Percentiles rank a stretch among this genome's conserved stretches.
Conservation (phyloP, 35 echinoderm and acorn worm genomes). For the Chiridota heheva region DNA sequence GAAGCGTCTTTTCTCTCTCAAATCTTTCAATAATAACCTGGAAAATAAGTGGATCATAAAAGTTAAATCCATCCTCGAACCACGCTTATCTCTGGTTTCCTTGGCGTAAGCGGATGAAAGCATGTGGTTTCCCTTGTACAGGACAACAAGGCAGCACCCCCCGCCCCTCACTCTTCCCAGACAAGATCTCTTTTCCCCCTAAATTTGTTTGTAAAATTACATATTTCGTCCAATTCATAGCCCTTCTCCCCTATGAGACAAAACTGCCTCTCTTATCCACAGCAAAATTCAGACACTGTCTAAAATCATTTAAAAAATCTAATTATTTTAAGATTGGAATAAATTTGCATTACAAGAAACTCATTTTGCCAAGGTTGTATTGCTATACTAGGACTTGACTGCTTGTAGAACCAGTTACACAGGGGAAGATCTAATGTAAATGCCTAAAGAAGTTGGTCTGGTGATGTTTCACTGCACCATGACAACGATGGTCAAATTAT, state of each 20-base stretch:
- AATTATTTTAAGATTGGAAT: background rate
- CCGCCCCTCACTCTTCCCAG: background rate
- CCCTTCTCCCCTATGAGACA: no score
- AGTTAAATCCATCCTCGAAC: background rate
- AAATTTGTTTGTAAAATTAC: background rate
- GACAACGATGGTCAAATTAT: background rate
- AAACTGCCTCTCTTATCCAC: no score
- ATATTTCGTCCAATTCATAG: no score
- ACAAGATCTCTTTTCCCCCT: background rate
- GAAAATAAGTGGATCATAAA: background rate
- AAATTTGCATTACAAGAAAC: background rate
- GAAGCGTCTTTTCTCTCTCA: conserved; percentile 80
- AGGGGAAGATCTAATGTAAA: background rate
- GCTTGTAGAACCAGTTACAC: background rate
- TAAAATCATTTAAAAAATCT: conserved; percentile 6
- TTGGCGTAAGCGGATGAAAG: no score
- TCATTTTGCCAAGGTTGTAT: background rate
- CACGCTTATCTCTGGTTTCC: background rate
- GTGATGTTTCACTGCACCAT: no score
- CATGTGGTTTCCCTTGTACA: no score
- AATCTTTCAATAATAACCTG: conserved; percentile 96
- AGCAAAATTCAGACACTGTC: no score
- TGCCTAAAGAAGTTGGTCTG: background rate
- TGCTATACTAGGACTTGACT: background rate
- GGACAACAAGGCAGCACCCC: no score